Base-by-base conservation (phyloP, 2,888 invertebrate genomes). In the Mesorhabditis belari region DNA sequence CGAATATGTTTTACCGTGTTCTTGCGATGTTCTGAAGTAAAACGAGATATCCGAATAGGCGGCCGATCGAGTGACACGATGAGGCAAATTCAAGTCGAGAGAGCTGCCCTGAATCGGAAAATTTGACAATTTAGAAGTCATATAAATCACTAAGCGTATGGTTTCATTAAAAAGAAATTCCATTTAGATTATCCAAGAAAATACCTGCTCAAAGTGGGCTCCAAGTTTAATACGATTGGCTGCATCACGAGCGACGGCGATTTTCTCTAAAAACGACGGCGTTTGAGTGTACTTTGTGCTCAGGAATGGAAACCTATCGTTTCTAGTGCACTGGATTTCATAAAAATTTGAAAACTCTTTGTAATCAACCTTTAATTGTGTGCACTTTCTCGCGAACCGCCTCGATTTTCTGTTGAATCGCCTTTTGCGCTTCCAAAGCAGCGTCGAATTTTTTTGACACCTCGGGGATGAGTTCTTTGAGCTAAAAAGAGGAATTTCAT, bases 41-140 rank as follows among this genome's bases (percentile, higher is more conserved):
- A 92, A 85, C 0, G 92, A 92, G 1, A 93, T 86, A 71, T 89
- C 88, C 0, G 90, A 91, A 57, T 90, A 89, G 0, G 92, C 91
- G 6, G 90, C 90, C 77, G 92, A 86, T 58, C 90, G 87, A 24
- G 89, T 88, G 4, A 94, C 83, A 63, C 89, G 88, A 60, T 89
- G 88, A 0, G 95, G 94, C 72, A 92, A 88, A 56, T 89, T 87
- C 23, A 95, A 85, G 77, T 94, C 90, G 0, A 96, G 84, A 0
- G 89, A 88, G 0, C 93, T 90, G 74, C 87, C 88, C 0, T n/a
- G n/a, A n/a, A n/a, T n/a, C n/a, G n/a, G n/a, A n/a, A n/a, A n/a
- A n/a, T n/a, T n/a, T n/a, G n/a, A n/a, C n/a, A n/a, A n/a, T n/a
- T n/a, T n/a, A n/a, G n/a, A n/a, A n/a, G n/a, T n/a, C n/a, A n/a